These are phyloP conservation scores for Typhlomys cinereus DNA, from an alignment of 2,113 vertebrate species.

Conservation along the genomic window DNA sequence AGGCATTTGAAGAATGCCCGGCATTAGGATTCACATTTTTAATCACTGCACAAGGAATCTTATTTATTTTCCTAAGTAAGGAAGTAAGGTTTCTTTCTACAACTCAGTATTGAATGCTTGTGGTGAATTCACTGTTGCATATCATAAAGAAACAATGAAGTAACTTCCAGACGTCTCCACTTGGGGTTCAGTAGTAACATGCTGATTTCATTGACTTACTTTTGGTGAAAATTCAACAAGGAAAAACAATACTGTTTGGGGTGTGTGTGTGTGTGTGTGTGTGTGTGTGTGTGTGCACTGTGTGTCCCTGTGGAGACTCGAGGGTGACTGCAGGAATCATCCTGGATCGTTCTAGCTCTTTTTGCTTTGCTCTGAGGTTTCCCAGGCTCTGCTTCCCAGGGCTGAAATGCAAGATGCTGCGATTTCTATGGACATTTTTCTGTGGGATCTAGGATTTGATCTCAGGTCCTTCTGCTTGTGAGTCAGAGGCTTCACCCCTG, in stretches of 20 bases:
- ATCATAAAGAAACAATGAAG: neutral
- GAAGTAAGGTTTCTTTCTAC: constrained; percentile 10
- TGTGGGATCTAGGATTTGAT: too few species aligned
- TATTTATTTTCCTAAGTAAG: neutral
- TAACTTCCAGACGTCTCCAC: neutral
- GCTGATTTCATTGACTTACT: neutral
- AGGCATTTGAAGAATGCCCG: neutral
- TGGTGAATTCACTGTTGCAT: neutral
- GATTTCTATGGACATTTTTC: too few species aligned
- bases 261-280: too few species aligned
- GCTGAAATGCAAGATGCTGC: too few species aligned
- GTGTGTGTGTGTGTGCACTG: too few species aligned
- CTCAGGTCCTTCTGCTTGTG: too few species aligned
- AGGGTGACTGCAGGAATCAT: too few species aligned
- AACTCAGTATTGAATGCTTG: neutral
- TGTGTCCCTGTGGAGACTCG: too few species aligned
- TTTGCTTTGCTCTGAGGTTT: too few species aligned
- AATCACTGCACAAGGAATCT: neutral
- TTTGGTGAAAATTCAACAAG: neutral
- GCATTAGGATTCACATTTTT: neutral
- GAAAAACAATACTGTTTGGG: neutral
- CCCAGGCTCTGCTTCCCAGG: too few species aligned
- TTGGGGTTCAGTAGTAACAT: neutral
- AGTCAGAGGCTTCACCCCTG: too few species aligned
- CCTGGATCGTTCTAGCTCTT: too few species aligned